Base-by-base conservation (phyloP, 1,140 invertebrate genomes). In the Rhyzopertha dominica region DNA sequence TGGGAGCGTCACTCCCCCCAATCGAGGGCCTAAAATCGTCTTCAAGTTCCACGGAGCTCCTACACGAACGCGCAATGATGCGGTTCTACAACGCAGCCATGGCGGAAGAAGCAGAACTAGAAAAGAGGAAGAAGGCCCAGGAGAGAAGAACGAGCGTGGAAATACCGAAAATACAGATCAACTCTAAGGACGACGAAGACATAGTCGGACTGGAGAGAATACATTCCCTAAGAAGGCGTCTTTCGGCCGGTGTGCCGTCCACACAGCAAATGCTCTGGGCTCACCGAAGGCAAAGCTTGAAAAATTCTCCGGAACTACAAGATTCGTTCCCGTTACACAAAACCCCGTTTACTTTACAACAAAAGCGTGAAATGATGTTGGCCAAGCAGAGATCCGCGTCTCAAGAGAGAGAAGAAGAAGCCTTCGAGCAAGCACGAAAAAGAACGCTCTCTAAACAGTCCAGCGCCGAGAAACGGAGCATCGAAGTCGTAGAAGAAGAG, bases 51-150 rank as follows among this genome's bases (percentile, higher is more conserved):
- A 85, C 84, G 0, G 86, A 89, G 59, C 67, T 89, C 5, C 68
- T 90, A 2, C 85, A 87, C 54, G 85, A 88, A 58, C 74, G 76
- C 14, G 82, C 84, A 2, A 86, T 89, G 81, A 81, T 81, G 8
- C 70, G 85, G 16, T 84, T 89, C 51, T 85, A 85, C 54, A 75
- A 83, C 62, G 85, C 82, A 1, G 76, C 84, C 0, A 79, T 79
- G 19, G 71, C 80, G 37, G 81, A 87, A 63, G 80, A 87, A 67
- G 75, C 77, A 13, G 74, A 78, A 61, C 70, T 72, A 31, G 2
- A 67, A 65, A 19, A 42, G 18, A 61, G 61, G 41, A 44, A 26
- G 20, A 20, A 24, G 12, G 45, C 43, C 23, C 25, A 43, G 13
- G 45, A 54, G 16, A 36, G 32, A 30, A 34, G 43, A 28, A 34